Percentiles rank a stretch among this genome's conserved stretches.
phyloP scores from a whole-genome alignment of 2,113 vertebrate genomes.

The Paedocypris sp. region DNA sequence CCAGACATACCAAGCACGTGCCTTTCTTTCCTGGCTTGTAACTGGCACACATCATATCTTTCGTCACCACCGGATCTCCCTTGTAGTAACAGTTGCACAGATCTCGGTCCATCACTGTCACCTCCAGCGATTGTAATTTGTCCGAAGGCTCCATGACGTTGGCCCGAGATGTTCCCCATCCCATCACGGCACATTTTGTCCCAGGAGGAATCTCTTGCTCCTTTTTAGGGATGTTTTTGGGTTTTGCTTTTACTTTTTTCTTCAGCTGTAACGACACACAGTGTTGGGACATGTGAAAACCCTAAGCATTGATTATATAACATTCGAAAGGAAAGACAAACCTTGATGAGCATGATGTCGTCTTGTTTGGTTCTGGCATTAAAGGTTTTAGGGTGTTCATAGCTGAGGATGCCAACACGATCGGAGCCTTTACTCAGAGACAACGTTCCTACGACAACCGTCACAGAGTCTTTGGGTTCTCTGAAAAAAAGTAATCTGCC shows the following conservation, averaged over 20 bases:
- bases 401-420: constrained; percentile 1
- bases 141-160: rapidly evolving
- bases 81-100: constrained; percentile 28
- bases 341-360: constrained; percentile 43
- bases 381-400: neutral
- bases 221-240: constrained; percentile 9
- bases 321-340: neutral
- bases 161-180: constrained; percentile 22
- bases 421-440: constrained; percentile 26
- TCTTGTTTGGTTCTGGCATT: neutral
- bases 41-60: constrained; percentile 41
- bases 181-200: constrained; percentile 33
- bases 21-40: constrained; percentile 18
- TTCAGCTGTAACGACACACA: constrained; percentile 20
- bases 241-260: constrained; percentile 12
- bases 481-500: constrained; percentile 1
- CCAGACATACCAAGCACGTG: constrained; percentile 30
- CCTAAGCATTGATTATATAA: neutral
- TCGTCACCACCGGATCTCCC: constrained; percentile 9
- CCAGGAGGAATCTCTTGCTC: constrained; percentile 3
- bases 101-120: constrained; percentile 22
- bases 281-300: no score
- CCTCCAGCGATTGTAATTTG: constrained; percentile 30
- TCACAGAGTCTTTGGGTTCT: neutral
- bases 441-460: constrained; percentile 28